A percentile compares a stretch with the other conserved stretches of the same genome.
Conservation (phyloP, 92 coral and sea anemone genomes). For the Epizoanthus stellaris region DNA sequence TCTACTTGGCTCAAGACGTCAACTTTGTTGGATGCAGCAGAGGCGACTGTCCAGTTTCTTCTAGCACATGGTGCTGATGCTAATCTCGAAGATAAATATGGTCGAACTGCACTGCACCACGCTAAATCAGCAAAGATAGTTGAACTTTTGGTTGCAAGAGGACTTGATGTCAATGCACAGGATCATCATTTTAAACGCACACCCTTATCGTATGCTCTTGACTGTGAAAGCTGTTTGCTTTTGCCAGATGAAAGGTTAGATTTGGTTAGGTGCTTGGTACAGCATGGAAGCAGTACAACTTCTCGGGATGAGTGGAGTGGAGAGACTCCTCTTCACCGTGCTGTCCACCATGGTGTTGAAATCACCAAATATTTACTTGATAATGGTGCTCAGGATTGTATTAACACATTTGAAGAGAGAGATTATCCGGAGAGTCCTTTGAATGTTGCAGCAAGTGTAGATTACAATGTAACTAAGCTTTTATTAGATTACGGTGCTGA, state of each 20-base stretch:
- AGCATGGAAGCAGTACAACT: conserved; percentile 21
- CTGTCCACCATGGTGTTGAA: conserved; percentile 22
- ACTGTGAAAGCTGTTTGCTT: neutral
- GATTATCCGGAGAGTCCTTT: conserved; percentile 32
- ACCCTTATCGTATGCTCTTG: conserved; percentile 19
- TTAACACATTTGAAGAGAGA: conserved; percentile 2
- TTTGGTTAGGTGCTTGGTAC: conserved; percentile 14
- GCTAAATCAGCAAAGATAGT: conserved; percentile 33
- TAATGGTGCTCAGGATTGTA: conserved; percentile 12
- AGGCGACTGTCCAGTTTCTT: conserved; percentile 9
- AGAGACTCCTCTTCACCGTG: conserved; percentile 34
- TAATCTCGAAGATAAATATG: neutral
- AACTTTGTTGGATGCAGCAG: conserved; percentile 29
- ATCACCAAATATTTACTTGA: conserved; percentile 24
- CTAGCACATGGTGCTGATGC: neutral
- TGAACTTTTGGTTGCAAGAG: conserved; percentile 22
- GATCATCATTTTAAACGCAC: conserved; percentile 24
- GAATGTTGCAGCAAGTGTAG: conserved; percentile 30
- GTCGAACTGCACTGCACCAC: conserved; percentile 21
- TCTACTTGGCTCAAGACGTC: conserved; percentile 3
- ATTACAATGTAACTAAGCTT: conserved; percentile 13
- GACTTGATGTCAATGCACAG: conserved; percentile 21
- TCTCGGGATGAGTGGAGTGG: conserved; percentile 14
- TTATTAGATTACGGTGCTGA: conserved; percentile 18
- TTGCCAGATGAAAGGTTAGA: conserved; percentile 18